phyloP scores from a whole-genome alignment of 2,113 vertebrate genomes.

The Ochotona princeps region DNA sequence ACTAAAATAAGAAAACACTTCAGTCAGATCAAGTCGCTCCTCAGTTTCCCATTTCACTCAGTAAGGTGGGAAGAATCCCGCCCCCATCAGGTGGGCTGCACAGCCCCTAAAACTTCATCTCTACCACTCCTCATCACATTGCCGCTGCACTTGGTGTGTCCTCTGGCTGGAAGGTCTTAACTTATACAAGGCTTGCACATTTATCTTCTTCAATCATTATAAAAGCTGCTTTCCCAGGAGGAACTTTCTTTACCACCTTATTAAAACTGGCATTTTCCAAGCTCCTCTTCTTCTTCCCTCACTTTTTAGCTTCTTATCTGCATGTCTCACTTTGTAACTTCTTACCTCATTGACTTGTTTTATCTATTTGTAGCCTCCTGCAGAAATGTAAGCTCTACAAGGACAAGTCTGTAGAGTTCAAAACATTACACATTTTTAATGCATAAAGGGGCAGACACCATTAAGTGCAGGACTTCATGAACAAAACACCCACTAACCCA shows the following conservation, averaged over 20 bases:
- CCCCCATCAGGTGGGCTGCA: neutral
- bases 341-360: slow-evolving; percentile 23
- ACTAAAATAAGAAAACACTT: too few relatives aligned
- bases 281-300: neutral
- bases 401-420: neutral
- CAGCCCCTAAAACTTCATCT: neutral
- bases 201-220: neutral
- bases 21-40: neutral
- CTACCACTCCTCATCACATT: neutral
- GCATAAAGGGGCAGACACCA: neutral
- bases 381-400: neutral
- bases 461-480: neutral
- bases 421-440: too few relatives aligned
- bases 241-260: neutral
- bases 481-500: neutral
- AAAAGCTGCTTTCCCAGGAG: neutral
- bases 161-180: neutral
- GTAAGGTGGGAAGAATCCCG: neutral
- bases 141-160: neutral
- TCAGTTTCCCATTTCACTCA: neutral
- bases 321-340: slow-evolving; percentile 7
- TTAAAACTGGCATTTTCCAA: neutral
- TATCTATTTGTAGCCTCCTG: neutral
- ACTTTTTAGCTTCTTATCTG: neutral
- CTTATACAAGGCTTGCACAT: neutral